Evolutionary conservation across 64 coral and sea anemone species (phyloP).

Genomic region (Acropora tenuis): DNA sequence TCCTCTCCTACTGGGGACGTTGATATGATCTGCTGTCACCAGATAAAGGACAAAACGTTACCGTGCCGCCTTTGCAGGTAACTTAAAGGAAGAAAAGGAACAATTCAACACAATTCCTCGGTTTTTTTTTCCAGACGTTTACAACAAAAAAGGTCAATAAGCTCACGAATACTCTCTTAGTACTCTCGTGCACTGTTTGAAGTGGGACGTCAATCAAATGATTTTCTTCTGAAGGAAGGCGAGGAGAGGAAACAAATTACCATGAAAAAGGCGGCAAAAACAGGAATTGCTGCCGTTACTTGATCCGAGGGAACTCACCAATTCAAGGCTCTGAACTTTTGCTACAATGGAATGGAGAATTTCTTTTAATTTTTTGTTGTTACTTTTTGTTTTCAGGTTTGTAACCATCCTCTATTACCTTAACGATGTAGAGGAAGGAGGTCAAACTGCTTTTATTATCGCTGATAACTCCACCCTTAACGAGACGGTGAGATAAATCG

Average conservation of each 20-base stretch:
- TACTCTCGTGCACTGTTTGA: too few species aligned
- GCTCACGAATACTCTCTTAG: too few species aligned
- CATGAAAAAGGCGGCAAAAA: too few species aligned
- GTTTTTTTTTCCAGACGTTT: too few species aligned
- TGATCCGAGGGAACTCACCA: too few species aligned
- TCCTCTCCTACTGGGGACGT: conserved; percentile 18
- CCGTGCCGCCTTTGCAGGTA: conserved; percentile 54
- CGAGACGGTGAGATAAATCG: conserved; percentile 9
- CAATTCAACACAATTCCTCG: too few species aligned
- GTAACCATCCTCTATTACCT: conserved; percentile 68
- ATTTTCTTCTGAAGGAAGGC: too few species aligned
- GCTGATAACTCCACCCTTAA: conserved; percentile 41
- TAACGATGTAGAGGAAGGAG: conserved; percentile 65
- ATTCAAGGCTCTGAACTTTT: too few species aligned
- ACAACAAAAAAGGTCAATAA: too few species aligned
- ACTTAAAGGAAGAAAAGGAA: background rate
- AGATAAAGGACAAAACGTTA: conserved; percentile 23
- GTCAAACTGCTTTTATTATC: conserved; percentile 65
- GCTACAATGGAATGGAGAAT: background rate
- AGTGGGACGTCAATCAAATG: too few species aligned
- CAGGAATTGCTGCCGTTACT: too few species aligned
- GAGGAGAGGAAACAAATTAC: too few species aligned
- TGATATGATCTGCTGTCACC: conserved; percentile 64
- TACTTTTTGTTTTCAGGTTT: background rate
- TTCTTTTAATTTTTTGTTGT: background rate